Conservation (phyloP, 1,140 invertebrate genomes). For the Medauroidea extradentata region DNA sequence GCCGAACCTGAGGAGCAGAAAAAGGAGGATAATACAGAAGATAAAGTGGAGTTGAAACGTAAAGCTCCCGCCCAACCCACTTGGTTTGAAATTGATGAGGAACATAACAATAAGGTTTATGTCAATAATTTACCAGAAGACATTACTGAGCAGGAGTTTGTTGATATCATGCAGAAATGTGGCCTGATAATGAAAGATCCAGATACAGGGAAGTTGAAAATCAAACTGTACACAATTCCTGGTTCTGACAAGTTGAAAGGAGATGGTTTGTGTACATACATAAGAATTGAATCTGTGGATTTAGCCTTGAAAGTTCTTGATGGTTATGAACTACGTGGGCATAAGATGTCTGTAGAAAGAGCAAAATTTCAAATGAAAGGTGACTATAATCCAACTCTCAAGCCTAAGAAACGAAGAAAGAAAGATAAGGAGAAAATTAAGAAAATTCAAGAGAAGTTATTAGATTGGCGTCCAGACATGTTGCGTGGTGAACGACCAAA, state of each 20-base stretch:
- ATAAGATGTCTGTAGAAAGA: conserved; percentile 81
- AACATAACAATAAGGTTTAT: conserved; percentile 97
- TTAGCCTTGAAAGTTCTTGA: conserved; percentile 91
- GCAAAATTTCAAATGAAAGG: conserved; percentile 96
- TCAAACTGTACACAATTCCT: conserved; percentile 89
- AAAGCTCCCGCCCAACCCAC: conserved; percentile 48
- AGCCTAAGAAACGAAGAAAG: conserved; percentile 87
- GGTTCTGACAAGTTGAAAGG: conserved; percentile 81
- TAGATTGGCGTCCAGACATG: conserved; percentile 96
- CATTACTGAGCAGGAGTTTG: conserved; percentile 84
- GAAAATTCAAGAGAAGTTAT: conserved; percentile 93
- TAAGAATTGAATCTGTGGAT: conserved; percentile 94
- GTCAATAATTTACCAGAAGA: conserved; percentile 88
- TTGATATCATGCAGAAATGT: conserved; percentile 92
- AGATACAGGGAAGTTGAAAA: conserved; percentile 76
- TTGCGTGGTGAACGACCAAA: conserved; percentile 75
- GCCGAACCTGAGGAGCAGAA: conserved; percentile 22
- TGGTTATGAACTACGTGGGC: conserved; percentile 73
- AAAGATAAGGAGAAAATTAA: conserved; percentile 88
- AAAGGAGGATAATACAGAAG: conserved; percentile 14
- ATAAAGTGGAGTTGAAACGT: conserved; percentile 37
- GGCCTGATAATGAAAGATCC: conserved; percentile 92
- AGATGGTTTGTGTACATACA: conserved; percentile 95
- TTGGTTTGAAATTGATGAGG: conserved; percentile 93
- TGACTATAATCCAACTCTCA: conserved; percentile 87